phyloP scores from a whole-genome alignment of 2,113 vertebrate species.

The Arizona elegans region DNA sequence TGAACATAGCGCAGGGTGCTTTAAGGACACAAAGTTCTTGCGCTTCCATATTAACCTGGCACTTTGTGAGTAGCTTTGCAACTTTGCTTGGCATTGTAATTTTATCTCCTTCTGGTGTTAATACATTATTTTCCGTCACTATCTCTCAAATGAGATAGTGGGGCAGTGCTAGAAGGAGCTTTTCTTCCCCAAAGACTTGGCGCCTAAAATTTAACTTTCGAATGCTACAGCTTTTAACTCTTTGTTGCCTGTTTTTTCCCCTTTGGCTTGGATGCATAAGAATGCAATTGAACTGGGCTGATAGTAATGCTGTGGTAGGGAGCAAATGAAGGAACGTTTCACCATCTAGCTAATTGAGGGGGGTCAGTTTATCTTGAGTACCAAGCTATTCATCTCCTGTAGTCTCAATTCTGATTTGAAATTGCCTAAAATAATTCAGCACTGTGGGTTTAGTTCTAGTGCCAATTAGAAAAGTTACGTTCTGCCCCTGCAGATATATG shows the following conservation, averaged over 20 bases:
- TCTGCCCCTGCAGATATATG: background rate
- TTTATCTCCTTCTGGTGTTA: background rate
- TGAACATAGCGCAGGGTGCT: background rate
- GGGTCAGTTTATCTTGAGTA: background rate
- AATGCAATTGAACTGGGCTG: too few species aligned
- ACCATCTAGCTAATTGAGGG: background rate
- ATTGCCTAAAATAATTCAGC: background rate
- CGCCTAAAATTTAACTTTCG: constrained; percentile 31
- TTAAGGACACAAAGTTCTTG: constrained; percentile 14
- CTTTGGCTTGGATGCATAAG: background rate
- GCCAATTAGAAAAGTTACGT: background rate
- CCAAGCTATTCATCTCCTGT: background rate
- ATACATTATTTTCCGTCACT: background rate
- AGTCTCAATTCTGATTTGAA: background rate
- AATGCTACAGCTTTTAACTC: constrained; percentile 13
- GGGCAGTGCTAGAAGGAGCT: background rate
- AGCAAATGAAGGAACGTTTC: constrained; percentile 2
- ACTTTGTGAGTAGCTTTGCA: background rate
- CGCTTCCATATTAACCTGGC: background rate
- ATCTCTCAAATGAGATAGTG: background rate
- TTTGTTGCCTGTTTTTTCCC: background rate
- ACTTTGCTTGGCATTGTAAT: background rate
- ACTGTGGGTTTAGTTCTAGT: background rate
- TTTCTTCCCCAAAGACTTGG: constrained; percentile 9
- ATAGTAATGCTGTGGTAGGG: background rate